Evolutionary conservation across 2,113 vertebrate species (phyloP).

Genomic region (Colistium nudipinnis): DNA sequence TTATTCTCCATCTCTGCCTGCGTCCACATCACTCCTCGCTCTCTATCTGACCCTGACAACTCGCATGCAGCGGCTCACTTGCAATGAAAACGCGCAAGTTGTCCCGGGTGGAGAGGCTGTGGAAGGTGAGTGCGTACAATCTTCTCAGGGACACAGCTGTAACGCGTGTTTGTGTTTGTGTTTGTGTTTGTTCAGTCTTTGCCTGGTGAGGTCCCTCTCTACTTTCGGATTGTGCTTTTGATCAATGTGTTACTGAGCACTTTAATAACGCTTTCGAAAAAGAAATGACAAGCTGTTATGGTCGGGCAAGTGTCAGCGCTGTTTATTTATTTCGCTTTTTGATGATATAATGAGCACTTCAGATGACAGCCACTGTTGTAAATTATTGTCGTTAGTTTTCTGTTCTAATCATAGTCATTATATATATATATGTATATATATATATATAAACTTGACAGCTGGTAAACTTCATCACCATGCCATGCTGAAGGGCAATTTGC

Average conservation of each 20-base stretch:
- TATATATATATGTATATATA: neutral
- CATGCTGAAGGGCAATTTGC: neutral
- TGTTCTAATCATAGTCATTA: constrained; percentile 37
- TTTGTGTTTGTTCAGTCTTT: neutral
- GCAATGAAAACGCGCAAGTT: constrained; percentile 87
- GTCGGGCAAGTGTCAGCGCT: constrained; percentile 21
- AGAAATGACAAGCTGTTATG: constrained; percentile 36
- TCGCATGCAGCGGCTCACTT: constrained; percentile 27
- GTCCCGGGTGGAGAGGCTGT: constrained; percentile 86
- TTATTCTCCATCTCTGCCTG: constrained; percentile 50
- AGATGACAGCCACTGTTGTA: constrained; percentile 34
- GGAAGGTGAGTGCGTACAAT: constrained; percentile 85
- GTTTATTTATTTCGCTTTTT: constrained; percentile 54
- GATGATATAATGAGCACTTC: constrained; percentile 60
- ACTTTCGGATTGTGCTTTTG: constrained; percentile 23
- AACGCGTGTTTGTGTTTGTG: neutral
- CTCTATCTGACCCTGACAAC: constrained; percentile 16
- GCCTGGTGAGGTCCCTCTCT: neutral
- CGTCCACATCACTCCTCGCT: constrained; percentile 50
- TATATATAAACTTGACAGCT: constrained; percentile 29
- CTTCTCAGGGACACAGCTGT: neutral
- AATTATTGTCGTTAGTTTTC: constrained; percentile 25
- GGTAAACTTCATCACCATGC: constrained; percentile 19
- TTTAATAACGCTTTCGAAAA: constrained; percentile 29
- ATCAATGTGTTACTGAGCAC: constrained; percentile 36